phyloP scores from a whole-genome alignment of 2,888 invertebrate species.

The Onthophagus sagittarius region DNA sequence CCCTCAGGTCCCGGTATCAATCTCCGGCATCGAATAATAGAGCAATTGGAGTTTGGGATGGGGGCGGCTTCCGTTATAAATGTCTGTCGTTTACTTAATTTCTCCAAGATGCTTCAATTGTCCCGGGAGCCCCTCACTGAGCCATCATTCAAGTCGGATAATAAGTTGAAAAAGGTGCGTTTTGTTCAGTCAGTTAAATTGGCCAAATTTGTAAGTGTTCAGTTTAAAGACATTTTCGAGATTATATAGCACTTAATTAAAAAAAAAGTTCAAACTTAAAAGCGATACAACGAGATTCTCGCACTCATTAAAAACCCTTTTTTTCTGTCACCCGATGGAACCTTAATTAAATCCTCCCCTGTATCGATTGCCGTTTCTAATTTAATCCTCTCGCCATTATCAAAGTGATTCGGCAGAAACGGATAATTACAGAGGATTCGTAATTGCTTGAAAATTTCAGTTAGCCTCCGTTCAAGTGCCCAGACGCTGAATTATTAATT shows the following conservation, averaged over 20 bases:
- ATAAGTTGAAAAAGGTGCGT: background rate
- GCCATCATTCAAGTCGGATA: background rate
- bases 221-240: background rate
- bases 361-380: background rate
- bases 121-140: background rate
- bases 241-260: background rate
- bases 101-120: background rate
- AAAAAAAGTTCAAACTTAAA: background rate
- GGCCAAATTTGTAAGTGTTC: background rate
- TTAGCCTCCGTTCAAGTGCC: background rate
- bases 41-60: background rate
- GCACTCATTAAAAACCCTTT: background rate
- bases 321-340: background rate
- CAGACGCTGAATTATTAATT: background rate
- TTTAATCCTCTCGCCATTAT: background rate
- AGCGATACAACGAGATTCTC: background rate
- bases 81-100: background rate
- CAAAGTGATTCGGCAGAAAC: background rate
- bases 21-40: background rate
- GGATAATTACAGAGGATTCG: background rate
- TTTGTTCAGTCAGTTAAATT: background rate
- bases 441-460: background rate
- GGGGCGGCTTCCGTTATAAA: background rate
- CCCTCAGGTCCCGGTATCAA: background rate
- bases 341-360: background rate